A percentile compares a stretch with the other conserved stretches of the same genome.
These are phyloP conservation scores for Peromyscus maniculatus DNA, from an alignment of 2,113 vertebrate genomes.

Conservation along the genomic window DNA sequence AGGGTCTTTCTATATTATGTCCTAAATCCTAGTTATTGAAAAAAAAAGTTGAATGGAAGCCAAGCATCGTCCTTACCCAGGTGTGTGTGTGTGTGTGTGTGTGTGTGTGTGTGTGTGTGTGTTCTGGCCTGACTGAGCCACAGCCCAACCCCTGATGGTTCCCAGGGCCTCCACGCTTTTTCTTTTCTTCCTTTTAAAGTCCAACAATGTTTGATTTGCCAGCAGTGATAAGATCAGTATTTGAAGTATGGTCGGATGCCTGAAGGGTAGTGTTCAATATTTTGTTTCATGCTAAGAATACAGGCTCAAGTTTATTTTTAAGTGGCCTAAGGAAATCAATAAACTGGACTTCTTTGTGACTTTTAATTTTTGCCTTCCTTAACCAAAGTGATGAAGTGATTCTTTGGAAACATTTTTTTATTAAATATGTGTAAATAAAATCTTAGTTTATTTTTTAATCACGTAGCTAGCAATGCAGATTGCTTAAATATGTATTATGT, in stretches of 20 bases:
- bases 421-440: background rate
- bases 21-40: conserved; percentile 12
- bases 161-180: conserved; percentile 41
- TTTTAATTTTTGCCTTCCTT: conserved; percentile 53
- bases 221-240: conserved; percentile 77
- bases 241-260: conserved; percentile 67
- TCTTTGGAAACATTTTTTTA: background rate
- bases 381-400: background rate
- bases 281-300: conserved; percentile 70
- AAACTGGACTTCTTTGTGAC: conserved; percentile 5
- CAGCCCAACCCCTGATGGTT: background rate
- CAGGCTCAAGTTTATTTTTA: conserved; percentile 51
- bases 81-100: background rate
- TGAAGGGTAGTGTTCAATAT: conserved; percentile 71
- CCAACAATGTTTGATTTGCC: conserved; percentile 67
- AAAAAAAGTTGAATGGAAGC: background rate
- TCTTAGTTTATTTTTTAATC: background rate
- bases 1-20: background rate
- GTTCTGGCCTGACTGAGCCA: background rate
- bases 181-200: conserved; percentile 73
- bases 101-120: background rate
- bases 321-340: conserved; percentile 60
- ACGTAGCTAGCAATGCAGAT: background rate
- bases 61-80: background rate
- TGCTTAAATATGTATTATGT: conserved; percentile 30